phyloP scores from a whole-genome alignment of 2,797 vertebrate species.

The Melanotaenia boesemani region DNA sequence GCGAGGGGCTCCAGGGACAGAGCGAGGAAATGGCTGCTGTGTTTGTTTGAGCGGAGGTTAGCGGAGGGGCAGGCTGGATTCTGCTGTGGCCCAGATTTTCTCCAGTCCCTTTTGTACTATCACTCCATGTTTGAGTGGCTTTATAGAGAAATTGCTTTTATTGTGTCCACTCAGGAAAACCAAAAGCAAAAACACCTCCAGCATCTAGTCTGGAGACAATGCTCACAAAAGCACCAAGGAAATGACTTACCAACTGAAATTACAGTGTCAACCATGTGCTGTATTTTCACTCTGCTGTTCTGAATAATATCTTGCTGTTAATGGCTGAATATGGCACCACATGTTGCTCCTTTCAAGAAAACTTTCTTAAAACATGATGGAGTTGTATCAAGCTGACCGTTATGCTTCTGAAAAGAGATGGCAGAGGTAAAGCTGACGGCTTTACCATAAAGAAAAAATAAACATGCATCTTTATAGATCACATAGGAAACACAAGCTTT shows the following conservation, averaged over 20 bases:
- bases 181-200: constrained; percentile 75
- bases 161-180: constrained; percentile 78
- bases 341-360: constrained; percentile 61
- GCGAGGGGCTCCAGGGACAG: constrained; percentile 68
- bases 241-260: constrained; percentile 71
- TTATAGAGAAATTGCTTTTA: constrained; percentile 82
- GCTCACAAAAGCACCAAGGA: constrained; percentile 73
- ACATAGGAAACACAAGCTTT: constrained; percentile 26
- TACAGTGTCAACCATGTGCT: constrained; percentile 52
- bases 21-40: constrained; percentile 76
- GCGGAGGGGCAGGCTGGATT: constrained; percentile 76
- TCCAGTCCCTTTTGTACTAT: constrained; percentile 79
- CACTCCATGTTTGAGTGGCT: constrained; percentile 78
- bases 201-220: constrained; percentile 72
- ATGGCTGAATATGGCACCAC: constrained; percentile 56
- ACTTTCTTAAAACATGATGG: constrained; percentile 31
- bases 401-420: constrained; percentile 8
- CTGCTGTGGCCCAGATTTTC: constrained; percentile 79
- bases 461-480: constrained; percentile 24
- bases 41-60: constrained; percentile 78
- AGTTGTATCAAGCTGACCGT: constrained; percentile 5
- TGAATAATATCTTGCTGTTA: constrained; percentile 65
- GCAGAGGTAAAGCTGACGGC: constrained; percentile 34
- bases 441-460: constrained; percentile 25
- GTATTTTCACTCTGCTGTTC: constrained; percentile 53